These are phyloP conservation scores for Endomychus coccineus DNA, from an alignment of 2,888 invertebrate species.

Conservation along the genomic window DNA sequence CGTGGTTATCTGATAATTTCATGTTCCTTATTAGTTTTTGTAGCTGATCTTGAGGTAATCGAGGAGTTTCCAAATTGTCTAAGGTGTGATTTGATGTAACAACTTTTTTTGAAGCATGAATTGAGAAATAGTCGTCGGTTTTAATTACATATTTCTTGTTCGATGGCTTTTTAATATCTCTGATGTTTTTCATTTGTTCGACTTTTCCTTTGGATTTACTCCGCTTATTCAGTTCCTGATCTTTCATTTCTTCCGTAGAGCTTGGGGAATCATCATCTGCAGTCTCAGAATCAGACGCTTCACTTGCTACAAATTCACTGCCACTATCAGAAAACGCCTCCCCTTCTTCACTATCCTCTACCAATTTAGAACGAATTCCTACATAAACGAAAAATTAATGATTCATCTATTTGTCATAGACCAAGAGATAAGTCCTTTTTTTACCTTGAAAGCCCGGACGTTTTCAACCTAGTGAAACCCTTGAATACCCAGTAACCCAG, in stretches of 20 bases:
- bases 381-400: no score
- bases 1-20: conserved; percentile 48
- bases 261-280: conserved; percentile 9
- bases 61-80: conserved; percentile 64
- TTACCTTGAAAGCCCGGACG: no score
- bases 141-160: conserved; percentile 53
- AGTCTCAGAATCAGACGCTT: conserved; percentile 14
- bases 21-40: conserved; percentile 46
- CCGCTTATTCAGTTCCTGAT: conserved; percentile 2
- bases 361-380: no score
- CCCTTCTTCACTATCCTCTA: conserved; percentile 23
- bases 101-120: conserved; percentile 55
- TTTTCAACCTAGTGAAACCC: no score
- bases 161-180: conserved; percentile 22
- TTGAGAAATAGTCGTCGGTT: conserved; percentile 62
- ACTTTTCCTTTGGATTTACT: conserved; percentile 7
- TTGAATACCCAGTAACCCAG: no score
- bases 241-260: conserved; percentile 12
- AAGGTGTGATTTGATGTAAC: conserved; percentile 74
- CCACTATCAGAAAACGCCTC: conserved; percentile 47
- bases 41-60: conserved; percentile 59
- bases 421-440: no score
- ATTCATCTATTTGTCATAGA: no score
- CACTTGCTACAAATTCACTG: conserved; percentile 43
- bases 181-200: conserved; percentile 22